Evolutionary conservation across 2,797 vertebrate species (phyloP).

Genomic region (Trachops cirrhosus): DNA sequence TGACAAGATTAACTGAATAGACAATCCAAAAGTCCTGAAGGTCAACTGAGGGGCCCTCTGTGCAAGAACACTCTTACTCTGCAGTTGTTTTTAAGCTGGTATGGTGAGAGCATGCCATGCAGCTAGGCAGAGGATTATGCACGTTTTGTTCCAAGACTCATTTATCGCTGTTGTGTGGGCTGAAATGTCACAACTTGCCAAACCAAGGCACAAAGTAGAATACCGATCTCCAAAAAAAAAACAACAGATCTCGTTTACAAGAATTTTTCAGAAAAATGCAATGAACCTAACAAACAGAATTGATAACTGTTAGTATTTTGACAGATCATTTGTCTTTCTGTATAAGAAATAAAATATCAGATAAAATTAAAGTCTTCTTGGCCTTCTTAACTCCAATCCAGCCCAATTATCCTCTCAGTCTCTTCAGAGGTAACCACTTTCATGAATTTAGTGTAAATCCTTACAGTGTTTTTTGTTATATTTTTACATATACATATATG

Average conservation of each 20-base stretch:
- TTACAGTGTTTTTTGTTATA: not conserved
- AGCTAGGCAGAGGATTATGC: conserved; percentile 30
- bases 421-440: not conserved
- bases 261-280: not conserved
- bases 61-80: conserved; percentile 1
- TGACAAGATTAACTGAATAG: conserved; percentile 48
- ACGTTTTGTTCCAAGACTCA: conserved; percentile 8
- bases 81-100: conserved; percentile 53
- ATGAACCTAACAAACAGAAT: not conserved
- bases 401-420: not conserved
- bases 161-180: conserved; percentile 41
- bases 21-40: conserved; percentile 21
- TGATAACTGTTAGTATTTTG: not conserved
- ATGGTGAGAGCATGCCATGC: not conserved
- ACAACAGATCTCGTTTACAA: not conserved
- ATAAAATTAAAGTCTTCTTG: not conserved
- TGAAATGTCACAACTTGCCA: conserved; percentile 23
- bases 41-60: not conserved
- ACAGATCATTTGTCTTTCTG: not conserved
- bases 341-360: not conserved
- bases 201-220: not conserved
- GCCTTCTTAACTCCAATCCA: not conserved
- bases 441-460: not conserved
- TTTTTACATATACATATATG: not conserved
- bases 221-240: not conserved